phyloP scores from a whole-genome alignment of 2,797 vertebrate species.

The Gymnoscopelus microlampas region DNA sequence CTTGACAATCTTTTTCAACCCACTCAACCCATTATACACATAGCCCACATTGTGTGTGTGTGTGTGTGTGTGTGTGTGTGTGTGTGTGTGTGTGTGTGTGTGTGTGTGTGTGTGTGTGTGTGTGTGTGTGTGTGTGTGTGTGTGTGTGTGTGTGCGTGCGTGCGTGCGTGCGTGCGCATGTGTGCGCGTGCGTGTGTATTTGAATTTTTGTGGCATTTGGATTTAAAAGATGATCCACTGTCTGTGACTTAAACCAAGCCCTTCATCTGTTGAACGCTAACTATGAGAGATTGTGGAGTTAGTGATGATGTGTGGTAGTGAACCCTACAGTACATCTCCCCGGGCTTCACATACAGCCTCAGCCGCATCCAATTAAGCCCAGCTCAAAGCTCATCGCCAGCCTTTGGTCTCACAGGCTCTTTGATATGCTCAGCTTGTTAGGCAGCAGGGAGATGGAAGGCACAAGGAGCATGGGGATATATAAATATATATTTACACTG shows the following conservation, averaged over 20 bases:
- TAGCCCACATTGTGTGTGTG: no score
- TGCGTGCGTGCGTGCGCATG: no score
- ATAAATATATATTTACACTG: slow-evolving; percentile 17
- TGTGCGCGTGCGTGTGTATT: no score
- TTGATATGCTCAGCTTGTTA: slow-evolving; percentile 65
- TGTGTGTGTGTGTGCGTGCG: no score
- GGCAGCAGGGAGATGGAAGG: slow-evolving; percentile 39
- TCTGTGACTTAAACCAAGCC: slow-evolving; percentile 40
- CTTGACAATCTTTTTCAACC: not conserved
- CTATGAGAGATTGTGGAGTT: slow-evolving; percentile 13
- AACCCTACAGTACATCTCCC: slow-evolving; percentile 38
- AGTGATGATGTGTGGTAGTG: slow-evolving; percentile 3
- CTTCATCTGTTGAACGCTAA: slow-evolving; percentile 37
- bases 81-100: no score
- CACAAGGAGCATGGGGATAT: slow-evolving; percentile 25
- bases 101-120: no score
- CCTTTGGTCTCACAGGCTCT: slow-evolving; percentile 48
- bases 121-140: no score
- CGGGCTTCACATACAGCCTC: slow-evolving; percentile 41
- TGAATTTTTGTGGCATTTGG: not conserved
- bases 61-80: no score
- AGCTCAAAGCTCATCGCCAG: slow-evolving; percentile 67
- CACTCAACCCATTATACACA: no score
- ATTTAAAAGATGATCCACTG: slow-evolving; percentile 6
- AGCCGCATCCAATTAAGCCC: slow-evolving; percentile 65